phyloP scores from a whole-genome alignment of 1,140 invertebrate species.

The Drosophila lacertosa region DNA sequence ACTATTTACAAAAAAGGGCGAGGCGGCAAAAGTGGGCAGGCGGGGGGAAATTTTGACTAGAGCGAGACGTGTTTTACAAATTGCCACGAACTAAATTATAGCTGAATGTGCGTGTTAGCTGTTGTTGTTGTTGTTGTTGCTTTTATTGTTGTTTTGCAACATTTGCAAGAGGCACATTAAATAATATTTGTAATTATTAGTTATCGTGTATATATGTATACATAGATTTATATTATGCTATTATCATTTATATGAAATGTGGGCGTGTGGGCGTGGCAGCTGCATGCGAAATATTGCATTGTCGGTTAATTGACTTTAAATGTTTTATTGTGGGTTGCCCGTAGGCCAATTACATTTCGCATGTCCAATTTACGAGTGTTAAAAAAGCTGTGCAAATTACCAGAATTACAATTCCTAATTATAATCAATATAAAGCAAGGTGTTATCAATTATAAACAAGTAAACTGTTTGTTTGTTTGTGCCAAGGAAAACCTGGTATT shows the following conservation, averaged over 20 bases:
- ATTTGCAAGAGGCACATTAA: slow-evolving; percentile 26
- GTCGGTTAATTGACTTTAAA: slow-evolving; percentile 36
- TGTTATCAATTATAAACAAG: slow-evolving; percentile 8
- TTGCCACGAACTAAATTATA: slow-evolving; percentile 22
- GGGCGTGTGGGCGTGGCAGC: slow-evolving; percentile 3
- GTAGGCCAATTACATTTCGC: slow-evolving; percentile 9
- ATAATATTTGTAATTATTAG: slow-evolving; percentile 37
- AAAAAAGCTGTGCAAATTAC: slow-evolving; percentile 14
- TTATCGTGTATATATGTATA: slow-evolving; percentile 10
- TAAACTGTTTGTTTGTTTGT: too few species aligned
- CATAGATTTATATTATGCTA: background rate
- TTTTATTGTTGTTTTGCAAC: slow-evolving; percentile 27
- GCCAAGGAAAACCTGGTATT: too few species aligned
- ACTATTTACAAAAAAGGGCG: background rate
- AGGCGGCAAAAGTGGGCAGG: too few species aligned
- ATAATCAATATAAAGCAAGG: slow-evolving; percentile 3
- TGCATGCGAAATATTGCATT: slow-evolving; percentile 29
- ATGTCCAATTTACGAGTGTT: slow-evolving; percentile 15
- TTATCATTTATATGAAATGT: slow-evolving; percentile 10
- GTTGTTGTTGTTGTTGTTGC: background rate
- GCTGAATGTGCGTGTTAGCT: slow-evolving; percentile 8
- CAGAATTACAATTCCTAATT: slow-evolving; percentile 4
- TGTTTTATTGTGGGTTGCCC: slow-evolving; percentile 18
- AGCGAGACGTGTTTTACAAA: slow-evolving; percentile 8
- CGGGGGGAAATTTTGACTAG: too few species aligned